Base-by-base conservation (phyloP, 2,888 invertebrate species). In the Sussaba pulchella region DNA sequence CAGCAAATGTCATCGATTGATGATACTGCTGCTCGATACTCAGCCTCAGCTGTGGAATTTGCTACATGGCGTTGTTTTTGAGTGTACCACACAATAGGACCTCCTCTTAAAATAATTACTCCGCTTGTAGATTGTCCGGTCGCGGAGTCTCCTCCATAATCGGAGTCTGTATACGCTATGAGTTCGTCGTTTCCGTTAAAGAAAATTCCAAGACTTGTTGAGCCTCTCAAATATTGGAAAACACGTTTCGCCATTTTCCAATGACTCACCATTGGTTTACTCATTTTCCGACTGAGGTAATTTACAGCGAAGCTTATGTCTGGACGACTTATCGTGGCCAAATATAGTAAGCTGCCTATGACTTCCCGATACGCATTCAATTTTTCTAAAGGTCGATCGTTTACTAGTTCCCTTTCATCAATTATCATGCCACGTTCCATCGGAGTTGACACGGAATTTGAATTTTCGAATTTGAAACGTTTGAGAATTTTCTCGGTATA, bases 1-100 rank as follows among this genome's bases (percentile, higher is more conserved):
- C 88, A 88, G 72, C 88, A 85, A 12, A 88, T 78, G 19, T 89
- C 89, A 52, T 88, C 83, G 57, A 88, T 88, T 4, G 83, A 63
- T 8, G 84, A 82, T 3, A 86, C 87, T 21, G 87, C 87, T 5
- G 88, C 87, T 76, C 89, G 79, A 82, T 88, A 89, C 6, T 31
- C 31, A 31, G 31, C 31, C 31, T 31, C 31, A 31, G 87, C 87
- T 54, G 87, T 85, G 6, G 87, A 88, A n/a, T 59, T 81, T 63
- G 85, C 80, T 77, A 77, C 74, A 43, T 52, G 45, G 14, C 70
- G 64, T 81, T 87, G 86, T 59, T 85, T 86, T 73, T 84, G 81
- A 1, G 84, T 19, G 19, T 67, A 79, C 87, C 87, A 89, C 1
- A 88, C 81, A 36, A 88, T 77, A 31, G 88, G 88, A 8, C 86